phyloP scores from a whole-genome alignment of 2,888 invertebrate genomes.

The Resseliella maxima region DNA sequence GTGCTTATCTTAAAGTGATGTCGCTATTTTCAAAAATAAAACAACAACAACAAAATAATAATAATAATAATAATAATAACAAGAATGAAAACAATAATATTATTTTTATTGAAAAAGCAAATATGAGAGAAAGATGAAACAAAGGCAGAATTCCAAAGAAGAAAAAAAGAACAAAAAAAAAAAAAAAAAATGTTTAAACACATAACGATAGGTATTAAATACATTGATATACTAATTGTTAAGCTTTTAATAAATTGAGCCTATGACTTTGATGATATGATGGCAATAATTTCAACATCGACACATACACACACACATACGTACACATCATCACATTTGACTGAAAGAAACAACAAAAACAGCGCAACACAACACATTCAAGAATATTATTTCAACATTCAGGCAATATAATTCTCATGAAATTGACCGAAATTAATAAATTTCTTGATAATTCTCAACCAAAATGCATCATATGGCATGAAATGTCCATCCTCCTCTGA shows the following conservation, averaged over 20 bases:
- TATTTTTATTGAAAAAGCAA: too few relatives aligned
- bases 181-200: neutral
- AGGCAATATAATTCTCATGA: neutral
- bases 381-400: too few relatives aligned
- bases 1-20: neutral
- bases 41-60: neutral
- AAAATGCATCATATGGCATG: conserved; percentile 9
- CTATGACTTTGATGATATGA: neutral
- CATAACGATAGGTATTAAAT: too few relatives aligned
- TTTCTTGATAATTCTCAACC: neutral
- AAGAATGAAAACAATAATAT: too few relatives aligned
- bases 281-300: too few relatives aligned
- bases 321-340: too few relatives aligned
- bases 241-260: conserved; percentile 40
- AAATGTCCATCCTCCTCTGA: neutral
- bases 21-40: neutral
- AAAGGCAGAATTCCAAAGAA: neutral
- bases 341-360: too few relatives aligned
- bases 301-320: too few relatives aligned
- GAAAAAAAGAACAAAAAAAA: neutral
- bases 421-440: neutral
- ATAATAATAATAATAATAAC: too few relatives aligned
- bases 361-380: too few relatives aligned
- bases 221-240: neutral
- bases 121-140: too few relatives aligned